These are phyloP conservation scores for Eudemis profundana DNA, from an alignment of 2,888 invertebrate genomes.

Conservation along the genomic window DNA sequence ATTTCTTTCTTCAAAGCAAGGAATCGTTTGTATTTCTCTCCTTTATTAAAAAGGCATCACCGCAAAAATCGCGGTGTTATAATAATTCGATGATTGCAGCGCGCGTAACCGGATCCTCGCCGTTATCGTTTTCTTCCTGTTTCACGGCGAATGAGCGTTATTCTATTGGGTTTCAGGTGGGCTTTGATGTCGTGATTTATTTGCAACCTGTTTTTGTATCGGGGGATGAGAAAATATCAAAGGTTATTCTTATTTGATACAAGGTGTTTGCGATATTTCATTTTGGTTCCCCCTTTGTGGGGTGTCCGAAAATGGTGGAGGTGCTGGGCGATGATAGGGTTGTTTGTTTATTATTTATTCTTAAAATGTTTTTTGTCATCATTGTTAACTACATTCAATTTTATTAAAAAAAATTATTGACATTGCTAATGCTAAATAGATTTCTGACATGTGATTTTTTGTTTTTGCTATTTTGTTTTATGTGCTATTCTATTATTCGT, in stretches of 20 bases:
- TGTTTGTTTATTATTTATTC: no score
- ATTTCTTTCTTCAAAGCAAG: not conserved
- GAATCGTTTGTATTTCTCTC: not conserved
- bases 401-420: no score
- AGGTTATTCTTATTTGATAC: conserved; percentile 35
- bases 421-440: no score
- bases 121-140: conserved; percentile 67
- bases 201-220: conserved; percentile 47
- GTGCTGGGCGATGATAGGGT: not conserved
- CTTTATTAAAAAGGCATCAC: conserved; percentile 17
- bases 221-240: conserved; percentile 35
- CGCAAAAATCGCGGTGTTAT: conserved; percentile 32
- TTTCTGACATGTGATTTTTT: no score
- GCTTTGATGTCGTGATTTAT: conserved; percentile 64
- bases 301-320: conserved; percentile 9
- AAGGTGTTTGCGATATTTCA: conserved; percentile 27
- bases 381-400: no score
- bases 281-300: conserved; percentile 12
- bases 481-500: no score
- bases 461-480: no score
- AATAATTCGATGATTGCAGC: conserved; percentile 42
- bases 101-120: conserved; percentile 75
- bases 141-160: conserved; percentile 65
- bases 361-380: no score
- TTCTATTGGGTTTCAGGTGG: conserved; percentile 64